These are phyloP conservation scores for Himalopsyche tibetana DNA, from an alignment of 2,888 invertebrate species.

Conservation along the genomic window DNA sequence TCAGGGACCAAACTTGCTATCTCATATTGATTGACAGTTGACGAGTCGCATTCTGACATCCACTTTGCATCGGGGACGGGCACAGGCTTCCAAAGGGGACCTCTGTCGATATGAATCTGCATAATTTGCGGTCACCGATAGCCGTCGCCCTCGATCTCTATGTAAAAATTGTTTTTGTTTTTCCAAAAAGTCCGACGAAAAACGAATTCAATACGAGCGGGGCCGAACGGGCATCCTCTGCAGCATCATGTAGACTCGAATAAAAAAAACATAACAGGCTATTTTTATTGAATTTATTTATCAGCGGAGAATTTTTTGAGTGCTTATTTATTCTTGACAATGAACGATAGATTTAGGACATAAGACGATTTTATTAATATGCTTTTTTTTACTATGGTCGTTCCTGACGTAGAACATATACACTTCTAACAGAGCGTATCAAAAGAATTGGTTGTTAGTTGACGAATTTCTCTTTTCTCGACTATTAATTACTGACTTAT, in stretches of 20 bases:
- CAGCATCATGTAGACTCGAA: not conserved
- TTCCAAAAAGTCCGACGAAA: slow-evolving; percentile 30
- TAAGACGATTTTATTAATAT: too few species aligned
- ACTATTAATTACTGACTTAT: too few species aligned
- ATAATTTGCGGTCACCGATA: slow-evolving; percentile 30
- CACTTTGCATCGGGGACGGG: slow-evolving; percentile 1
- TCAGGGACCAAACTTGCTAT: not conserved
- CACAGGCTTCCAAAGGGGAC: not conserved
- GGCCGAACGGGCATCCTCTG: not conserved
- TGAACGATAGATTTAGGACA: too few species aligned
- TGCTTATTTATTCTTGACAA: not conserved
- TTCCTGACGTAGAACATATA: too few species aligned
- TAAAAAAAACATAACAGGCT: not conserved
- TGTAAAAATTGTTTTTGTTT: slow-evolving; percentile 30
- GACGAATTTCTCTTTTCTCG: too few species aligned
- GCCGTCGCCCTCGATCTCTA: slow-evolving; percentile 14
- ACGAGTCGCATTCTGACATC: slow-evolving; percentile 2
- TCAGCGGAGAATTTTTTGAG: not conserved
- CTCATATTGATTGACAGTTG: slow-evolving; percentile 9
- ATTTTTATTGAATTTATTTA: not conserved
- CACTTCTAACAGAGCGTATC: too few species aligned
- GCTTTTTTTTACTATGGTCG: too few species aligned
- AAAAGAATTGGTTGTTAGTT: too few species aligned
- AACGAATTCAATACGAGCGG: not conserved
- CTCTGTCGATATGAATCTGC: slow-evolving; percentile 5